Evolutionary conservation across 2,113 vertebrate genomes (phyloP), one percentile per base, ranked within the genome.

Genomic region (Menidia beryllina): DNA sequence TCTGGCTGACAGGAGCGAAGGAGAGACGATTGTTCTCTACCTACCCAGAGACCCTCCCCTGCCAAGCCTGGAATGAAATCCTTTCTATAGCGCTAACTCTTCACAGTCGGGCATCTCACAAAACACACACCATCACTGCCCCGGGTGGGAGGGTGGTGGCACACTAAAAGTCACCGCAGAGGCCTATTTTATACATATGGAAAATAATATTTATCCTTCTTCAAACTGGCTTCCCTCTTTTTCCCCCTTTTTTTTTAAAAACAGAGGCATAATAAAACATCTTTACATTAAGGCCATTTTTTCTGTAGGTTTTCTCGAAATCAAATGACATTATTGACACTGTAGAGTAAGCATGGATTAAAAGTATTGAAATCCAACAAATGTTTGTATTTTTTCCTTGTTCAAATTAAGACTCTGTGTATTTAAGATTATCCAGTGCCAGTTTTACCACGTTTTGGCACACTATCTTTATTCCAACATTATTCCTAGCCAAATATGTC

Each of bases 41-140:
- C 77, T 83, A 86, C 83, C 90, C 86, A 86, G 90, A 90, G 89
- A 90, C 88, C 81, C 79, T 89, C 75, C 72, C 73, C 83, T 91
- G 91, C 91, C 91, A 92, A 91, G 87, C 79, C 77, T 79, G 88
- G 84, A 88, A 91, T 88, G 88, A 88, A 82, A 86, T 85, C 82
- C 88, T 69, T 70, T 88, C 77, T 89, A 63, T 74, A 77, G 72
- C 20, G 71, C 82, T 59, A 85, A 86, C 85, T 85, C 84, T 72
- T 88, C 88, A 64, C 84, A 79, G 87, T 84, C 60, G 61, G 88
- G 76, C 75, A 50, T 79, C 84, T 85, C 83, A 34, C 71, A 75
- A 79, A 77, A 71, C 76, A 65, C 86, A 85, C 86, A 81, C 68
- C 68, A 68, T 55, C 27, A 45, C 80, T 84, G 76, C 84, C 74